Base-by-base conservation (phyloP, 1,140 invertebrate genomes). In the Heliothis subflexa region DNA sequence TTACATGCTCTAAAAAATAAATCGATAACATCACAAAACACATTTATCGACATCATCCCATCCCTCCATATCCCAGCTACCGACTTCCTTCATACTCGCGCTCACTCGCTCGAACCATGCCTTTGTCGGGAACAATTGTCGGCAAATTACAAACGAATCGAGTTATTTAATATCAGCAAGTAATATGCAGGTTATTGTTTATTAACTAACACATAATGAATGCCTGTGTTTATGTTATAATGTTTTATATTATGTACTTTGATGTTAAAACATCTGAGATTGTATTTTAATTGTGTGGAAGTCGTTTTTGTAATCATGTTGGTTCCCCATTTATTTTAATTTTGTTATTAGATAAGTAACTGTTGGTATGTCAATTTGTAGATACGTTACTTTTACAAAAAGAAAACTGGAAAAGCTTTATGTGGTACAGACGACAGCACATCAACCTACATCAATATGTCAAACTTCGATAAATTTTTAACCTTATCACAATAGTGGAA, bases 91-190 rank as follows among this genome's bases (percentile, higher is more conserved):
- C 92, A 94, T 93, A 94, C 93, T 93, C 88, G 92, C 89, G 89
- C 86, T 91, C 92, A 93, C 90, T 93, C 92, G 93, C 90, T 94
- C 93, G 93, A 93, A 82, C 88, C 84, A 80, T 89, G 92, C 91
- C 91, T 93, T 93, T 94, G 93, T 94, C 93, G 90, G 91, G 89
- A 91, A 94, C 93, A 94, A 94, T 94, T 91, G 93, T 94, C 87
- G 92, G 90, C 92, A 94, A 94, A 94, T 94, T 94, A 94, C 90
- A 93, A 93, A 93, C 86, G 93, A 94, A 94, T 94, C 93, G 93
- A 94, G 93, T 94, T 94, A 94, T 92, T 94, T 93, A 93, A 94
- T 93, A 94, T 94, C 92, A 89, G 89, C 89, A 85, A 87, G 88
- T 88, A 90, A 91, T 91, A 89, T 82, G 81, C 74, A 75, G 79